Conservation (phyloP, 2,888 invertebrate species). For the Polyommatus icarus region DNA sequence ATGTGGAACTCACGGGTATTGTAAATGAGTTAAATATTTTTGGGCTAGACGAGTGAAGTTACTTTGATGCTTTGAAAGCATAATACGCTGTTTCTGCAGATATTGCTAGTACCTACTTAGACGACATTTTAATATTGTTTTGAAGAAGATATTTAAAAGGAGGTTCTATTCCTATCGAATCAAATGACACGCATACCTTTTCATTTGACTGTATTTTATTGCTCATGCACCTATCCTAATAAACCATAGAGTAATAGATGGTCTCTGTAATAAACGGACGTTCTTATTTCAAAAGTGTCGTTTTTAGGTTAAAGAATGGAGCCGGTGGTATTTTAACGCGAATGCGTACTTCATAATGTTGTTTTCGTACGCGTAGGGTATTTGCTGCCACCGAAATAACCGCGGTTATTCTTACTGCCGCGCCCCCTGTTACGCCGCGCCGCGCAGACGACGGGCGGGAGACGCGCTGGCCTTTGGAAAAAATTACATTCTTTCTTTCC, state of each 20-base stretch:
- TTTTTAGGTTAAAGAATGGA: constrained; percentile 17
- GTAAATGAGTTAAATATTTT: not conserved
- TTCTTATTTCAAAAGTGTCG: not conserved
- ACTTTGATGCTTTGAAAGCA: too few relatives aligned
- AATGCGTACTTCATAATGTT: constrained; percentile 51
- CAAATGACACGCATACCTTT: not conserved
- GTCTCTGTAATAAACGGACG: too few relatives aligned
- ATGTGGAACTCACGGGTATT: not conserved
- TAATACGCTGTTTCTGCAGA: too few relatives aligned
- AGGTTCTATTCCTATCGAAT: too few relatives aligned
- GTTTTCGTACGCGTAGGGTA: constrained; percentile 60
- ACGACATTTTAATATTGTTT: too few relatives aligned
- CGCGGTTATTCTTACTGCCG: constrained; percentile 50
- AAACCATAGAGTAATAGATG: too few relatives aligned
- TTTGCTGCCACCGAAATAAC: constrained; percentile 69
- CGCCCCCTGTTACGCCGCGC: constrained; percentile 43
- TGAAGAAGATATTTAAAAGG: too few relatives aligned
- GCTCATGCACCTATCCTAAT: not conserved
- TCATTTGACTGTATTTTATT: not conserved
- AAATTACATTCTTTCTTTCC: not conserved
- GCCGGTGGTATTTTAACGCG: constrained; percentile 30
- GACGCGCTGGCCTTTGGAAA: not conserved
- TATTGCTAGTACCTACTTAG: too few relatives aligned
- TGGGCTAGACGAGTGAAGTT: too few relatives aligned
- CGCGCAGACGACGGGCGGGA: constrained; percentile 27